Evolutionary conservation across 1,140 invertebrate species (phyloP).

Genomic region (Heliconius eleuchia): DNA sequence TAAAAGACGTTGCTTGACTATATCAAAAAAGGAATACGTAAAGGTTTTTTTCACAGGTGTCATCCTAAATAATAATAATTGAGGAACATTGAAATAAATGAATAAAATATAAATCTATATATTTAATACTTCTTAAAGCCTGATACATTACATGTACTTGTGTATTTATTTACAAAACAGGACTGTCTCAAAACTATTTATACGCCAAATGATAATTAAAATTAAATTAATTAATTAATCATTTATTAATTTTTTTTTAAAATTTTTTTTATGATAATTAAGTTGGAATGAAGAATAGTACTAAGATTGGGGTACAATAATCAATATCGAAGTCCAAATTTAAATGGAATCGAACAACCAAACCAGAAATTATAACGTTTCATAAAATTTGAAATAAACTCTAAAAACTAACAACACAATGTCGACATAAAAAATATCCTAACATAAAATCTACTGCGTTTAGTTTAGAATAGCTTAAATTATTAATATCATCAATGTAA

Average conservation of each 20-base stretch:
- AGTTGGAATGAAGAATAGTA: neutral
- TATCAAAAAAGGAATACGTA: too few species aligned
- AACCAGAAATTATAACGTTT: neutral
- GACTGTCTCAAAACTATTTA: constrained; percentile 17
- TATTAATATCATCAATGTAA: constrained; percentile 8
- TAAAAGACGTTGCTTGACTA: too few species aligned
- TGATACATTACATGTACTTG: constrained; percentile 54
- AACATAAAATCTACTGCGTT: neutral
- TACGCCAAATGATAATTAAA: neutral
- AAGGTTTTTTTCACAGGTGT: too few species aligned
- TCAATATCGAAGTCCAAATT: neutral
- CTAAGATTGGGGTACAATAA: neutral
- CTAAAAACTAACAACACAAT: constrained; percentile 7
- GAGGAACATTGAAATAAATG: constrained; percentile 40
- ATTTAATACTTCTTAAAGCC: constrained; percentile 62
- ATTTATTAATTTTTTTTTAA: too few species aligned
- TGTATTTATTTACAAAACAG: constrained; percentile 67
- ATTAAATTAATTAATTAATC: too few species aligned
- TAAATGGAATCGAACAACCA: neutral
- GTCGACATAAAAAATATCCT: constrained; percentile 10
- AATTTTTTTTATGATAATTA: neutral
- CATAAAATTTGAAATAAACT: constrained; percentile 1
- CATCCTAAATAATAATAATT: neutral
- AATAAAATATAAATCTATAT: constrained; percentile 61
- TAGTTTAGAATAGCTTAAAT: constrained; percentile 10